Percentiles rank a stretch among this genome's conserved stretches.
phyloP scores from a whole-genome alignment of 2,797 vertebrate genomes.

The Apodemus agrarius region DNA sequence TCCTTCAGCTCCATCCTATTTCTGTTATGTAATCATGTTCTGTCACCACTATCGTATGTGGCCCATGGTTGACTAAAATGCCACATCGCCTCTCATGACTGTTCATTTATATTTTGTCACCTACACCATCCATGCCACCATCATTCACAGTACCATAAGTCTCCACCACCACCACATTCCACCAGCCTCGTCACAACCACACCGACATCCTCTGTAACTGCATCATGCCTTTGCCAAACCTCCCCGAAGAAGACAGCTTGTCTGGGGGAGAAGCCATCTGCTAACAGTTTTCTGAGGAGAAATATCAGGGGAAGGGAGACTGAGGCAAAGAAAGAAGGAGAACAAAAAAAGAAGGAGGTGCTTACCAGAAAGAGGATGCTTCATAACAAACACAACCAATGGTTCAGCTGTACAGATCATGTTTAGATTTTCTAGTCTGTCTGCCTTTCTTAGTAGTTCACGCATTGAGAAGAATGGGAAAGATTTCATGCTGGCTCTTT shows the following conservation, averaged over 20 bases:
- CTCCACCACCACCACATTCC: not conserved
- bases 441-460: not conserved
- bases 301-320: not conserved
- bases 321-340: not conserved
- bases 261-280: not conserved
- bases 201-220: not conserved
- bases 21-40: no score
- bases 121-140: not conserved
- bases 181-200: not conserved
- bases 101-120: not conserved
- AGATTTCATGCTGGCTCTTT: not conserved
- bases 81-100: not conserved
- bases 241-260: not conserved
- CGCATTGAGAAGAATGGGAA: not conserved
- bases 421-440: not conserved
- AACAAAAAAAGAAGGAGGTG: not conserved
- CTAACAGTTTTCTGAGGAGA: not conserved
- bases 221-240: not conserved
- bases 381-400: not conserved
- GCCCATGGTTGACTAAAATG: not conserved
- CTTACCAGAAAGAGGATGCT: not conserved
- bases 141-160: not conserved
- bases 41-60: no score
- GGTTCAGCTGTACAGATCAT: not conserved
- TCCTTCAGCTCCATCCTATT: not conserved